These are phyloP conservation scores for Hermetia illucens DNA, from an alignment of 1,140 invertebrate species.

Conservation along the genomic window DNA sequence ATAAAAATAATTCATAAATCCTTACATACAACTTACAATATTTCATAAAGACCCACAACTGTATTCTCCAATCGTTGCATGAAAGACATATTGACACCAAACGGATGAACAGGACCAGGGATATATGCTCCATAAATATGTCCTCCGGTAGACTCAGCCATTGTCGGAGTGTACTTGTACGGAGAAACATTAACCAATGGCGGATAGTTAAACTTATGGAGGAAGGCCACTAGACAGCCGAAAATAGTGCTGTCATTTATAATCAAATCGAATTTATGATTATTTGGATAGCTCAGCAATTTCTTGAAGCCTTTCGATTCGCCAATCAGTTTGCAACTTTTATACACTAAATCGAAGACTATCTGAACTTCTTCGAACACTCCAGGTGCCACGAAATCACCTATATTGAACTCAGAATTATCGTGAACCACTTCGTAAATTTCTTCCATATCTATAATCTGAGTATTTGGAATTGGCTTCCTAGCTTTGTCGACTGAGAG, in stretches of 20 bases:
- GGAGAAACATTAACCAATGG: slow-evolving; percentile 10
- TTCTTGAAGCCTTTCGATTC: slow-evolving; percentile 7
- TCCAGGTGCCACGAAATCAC: neutral
- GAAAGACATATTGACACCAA: slow-evolving; percentile 9
- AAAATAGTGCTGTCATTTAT: slow-evolving; percentile 14
- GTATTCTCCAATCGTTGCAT: slow-evolving; percentile 8
- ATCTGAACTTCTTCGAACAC: neutral
- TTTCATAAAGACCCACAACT: slow-evolving; percentile 2
- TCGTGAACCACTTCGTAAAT: slow-evolving; percentile 7
- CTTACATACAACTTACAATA: neutral
- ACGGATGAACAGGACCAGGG: slow-evolving; percentile 8
- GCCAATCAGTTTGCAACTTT: neutral
- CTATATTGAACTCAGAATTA: neutral
- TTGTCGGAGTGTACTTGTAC: neutral
- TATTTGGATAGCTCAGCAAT: slow-evolving; percentile 13
- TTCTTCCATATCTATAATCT: slow-evolving; percentile 14
- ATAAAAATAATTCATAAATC: neutral
- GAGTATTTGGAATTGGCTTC: slow-evolving; percentile 9
- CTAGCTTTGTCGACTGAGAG: slow-evolving; percentile 11
- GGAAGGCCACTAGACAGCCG: slow-evolving; percentile 12
- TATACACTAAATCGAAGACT: neutral
- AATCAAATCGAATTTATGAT: slow-evolving; percentile 18
- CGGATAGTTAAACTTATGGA: slow-evolving; percentile 12
- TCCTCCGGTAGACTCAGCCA: neutral
- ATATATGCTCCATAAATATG: slow-evolving; percentile 7